Conservation (phyloP, 2,797 vertebrate genomes). For the Eupleurogrammus muticus region DNA sequence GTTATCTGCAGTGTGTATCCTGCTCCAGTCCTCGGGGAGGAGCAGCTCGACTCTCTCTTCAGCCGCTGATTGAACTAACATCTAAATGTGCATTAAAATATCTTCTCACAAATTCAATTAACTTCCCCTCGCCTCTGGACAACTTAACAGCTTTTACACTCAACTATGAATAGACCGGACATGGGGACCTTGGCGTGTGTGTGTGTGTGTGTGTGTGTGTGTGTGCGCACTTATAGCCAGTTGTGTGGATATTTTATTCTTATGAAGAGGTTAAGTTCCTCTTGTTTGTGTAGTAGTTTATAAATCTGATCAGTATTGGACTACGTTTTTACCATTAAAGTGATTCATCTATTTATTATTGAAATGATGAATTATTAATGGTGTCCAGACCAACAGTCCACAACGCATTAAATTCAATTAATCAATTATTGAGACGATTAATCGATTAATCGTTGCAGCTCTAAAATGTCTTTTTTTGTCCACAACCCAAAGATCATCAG, state of each 20-base stretch:
- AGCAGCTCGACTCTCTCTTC: slow-evolving; percentile 61
- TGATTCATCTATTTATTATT: no score
- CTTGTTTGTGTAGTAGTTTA: no score
- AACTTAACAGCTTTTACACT: slow-evolving; percentile 74
- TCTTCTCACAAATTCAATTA: slow-evolving; percentile 83
- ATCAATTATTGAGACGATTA: no score
- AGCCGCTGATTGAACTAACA: slow-evolving; percentile 75
- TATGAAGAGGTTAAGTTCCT: no score
- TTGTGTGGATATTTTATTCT: slow-evolving; percentile 8
- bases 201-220: slow-evolving; percentile 11
- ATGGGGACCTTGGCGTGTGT: slow-evolving; percentile 31
- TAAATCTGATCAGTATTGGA: no score
- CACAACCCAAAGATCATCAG: no score
- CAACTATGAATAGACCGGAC: slow-evolving; percentile 71
- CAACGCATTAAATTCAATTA: no score
- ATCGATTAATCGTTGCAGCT: no score
- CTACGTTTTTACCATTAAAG: no score
- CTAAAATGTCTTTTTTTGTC: no score
- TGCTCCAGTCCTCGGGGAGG: slow-evolving; percentile 49
- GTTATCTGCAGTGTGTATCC: slow-evolving; percentile 45
- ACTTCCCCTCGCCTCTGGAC: slow-evolving; percentile 69
- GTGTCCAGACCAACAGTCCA: no score
- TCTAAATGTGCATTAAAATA: slow-evolving; percentile 75
- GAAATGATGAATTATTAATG: no score
- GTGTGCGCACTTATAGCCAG: slow-evolving; percentile 17